Conservation (phyloP, 1,140 invertebrate species). For the Apis mellifera region Amel_HAv3.1 CM009934.2:7272501-7273000, state of each 20-base stretch:
- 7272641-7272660: too few species aligned
- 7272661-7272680: not conserved
- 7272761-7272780: slow-evolving; percentile 33
- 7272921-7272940: not conserved
- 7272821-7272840: slow-evolving; percentile 27
- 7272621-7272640: too few species aligned
- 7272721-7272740: slow-evolving; percentile 16
- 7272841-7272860: slow-evolving; percentile 17
- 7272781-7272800: slow-evolving; percentile 43
- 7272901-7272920: not conserved
- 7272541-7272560: too few species aligned
- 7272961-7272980: not conserved
- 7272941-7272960: not conserved
- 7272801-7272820: slow-evolving; percentile 25
- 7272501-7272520: too few species aligned
- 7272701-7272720: slow-evolving; percentile 40
- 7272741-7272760: slow-evolving; percentile 44
- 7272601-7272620: too few species aligned
- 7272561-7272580: too few species aligned
- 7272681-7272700: not conserved
- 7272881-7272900: not conserved
- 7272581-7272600: too few species aligned
- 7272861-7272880: not conserved
- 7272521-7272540: too few species aligned
- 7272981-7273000: not conserved